phyloP scores from a whole-genome alignment of 2,113 vertebrate genomes.

The Malurus alboscapulatus region DNA sequence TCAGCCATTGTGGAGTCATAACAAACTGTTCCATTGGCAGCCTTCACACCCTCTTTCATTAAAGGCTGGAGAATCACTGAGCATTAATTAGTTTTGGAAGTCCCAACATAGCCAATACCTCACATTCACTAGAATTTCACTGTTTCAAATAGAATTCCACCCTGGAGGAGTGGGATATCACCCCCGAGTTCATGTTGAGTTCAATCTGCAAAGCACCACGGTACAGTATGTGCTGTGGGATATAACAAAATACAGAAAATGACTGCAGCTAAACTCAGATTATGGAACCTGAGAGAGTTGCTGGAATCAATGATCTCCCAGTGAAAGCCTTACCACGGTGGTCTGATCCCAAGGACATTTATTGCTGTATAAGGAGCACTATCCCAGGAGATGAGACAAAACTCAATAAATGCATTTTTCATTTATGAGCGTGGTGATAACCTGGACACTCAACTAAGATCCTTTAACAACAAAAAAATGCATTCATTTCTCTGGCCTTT shows the following conservation, averaged over 20 bases:
- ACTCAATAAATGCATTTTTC: constrained; percentile 49
- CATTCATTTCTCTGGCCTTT: constrained; percentile 34
- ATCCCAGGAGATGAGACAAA: not conserved
- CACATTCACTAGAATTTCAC: not conserved
- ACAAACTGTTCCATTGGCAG: not conserved
- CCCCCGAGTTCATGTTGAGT: not conserved
- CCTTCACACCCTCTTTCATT: not conserved
- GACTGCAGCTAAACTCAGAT: constrained; percentile 40
- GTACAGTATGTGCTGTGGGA: not conserved
- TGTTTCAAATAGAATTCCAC: constrained; percentile 15
- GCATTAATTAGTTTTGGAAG: not conserved
- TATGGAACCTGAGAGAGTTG: not conserved
- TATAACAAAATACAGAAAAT: constrained; percentile 33
- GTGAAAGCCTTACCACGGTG: not conserved
- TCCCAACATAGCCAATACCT: not conserved
- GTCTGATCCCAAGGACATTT: constrained; percentile 42
- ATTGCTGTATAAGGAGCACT: constrained; percentile 25
- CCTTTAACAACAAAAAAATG: constrained; percentile 7
- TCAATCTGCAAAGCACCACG: not conserved
- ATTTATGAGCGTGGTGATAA: constrained; percentile 26
- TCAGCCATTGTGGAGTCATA: too few species aligned
- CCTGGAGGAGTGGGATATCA: not conserved
- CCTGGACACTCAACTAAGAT: constrained; percentile 19
- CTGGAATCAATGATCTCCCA: constrained; percentile 30
- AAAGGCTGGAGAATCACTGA: not conserved